Conservation (phyloP, 2,113 vertebrate genomes). For the Spea bombifrons region DNA sequence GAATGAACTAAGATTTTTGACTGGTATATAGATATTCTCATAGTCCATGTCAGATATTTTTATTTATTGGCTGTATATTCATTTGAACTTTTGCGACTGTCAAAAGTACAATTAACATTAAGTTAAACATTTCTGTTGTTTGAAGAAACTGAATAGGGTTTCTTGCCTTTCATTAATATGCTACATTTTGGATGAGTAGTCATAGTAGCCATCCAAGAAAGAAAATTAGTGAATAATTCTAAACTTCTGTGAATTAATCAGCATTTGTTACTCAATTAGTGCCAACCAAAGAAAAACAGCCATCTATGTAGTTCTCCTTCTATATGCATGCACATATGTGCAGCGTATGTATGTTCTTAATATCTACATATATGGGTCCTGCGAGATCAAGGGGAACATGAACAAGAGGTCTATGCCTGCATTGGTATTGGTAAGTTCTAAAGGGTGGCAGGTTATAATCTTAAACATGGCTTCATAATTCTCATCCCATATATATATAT, state of each 20-base stretch:
- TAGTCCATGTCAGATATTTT: neutral
- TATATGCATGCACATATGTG: too few species aligned
- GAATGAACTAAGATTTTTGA: slow-evolving; percentile 13
- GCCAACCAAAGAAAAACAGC: neutral
- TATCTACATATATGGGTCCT: too few species aligned
- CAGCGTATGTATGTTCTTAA: too few species aligned
- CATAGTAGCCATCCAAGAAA: neutral
- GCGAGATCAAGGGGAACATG: too few species aligned
- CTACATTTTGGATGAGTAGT: neutral
- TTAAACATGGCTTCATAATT: too few species aligned
- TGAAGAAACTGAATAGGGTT: neutral
- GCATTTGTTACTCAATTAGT: neutral
- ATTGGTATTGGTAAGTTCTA: too few species aligned
- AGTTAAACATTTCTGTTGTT: neutral
- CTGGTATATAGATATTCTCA: slow-evolving; percentile 6
- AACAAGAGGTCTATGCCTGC: neutral
- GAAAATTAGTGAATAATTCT: neutral
- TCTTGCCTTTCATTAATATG: neutral
- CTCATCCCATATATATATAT: neutral
- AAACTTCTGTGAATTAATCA: neutral
- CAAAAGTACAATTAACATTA: slow-evolving; percentile 1
- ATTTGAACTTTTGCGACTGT: neutral
- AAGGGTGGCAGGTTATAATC: too few species aligned
- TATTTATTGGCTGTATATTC: neutral
- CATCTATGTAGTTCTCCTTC: too few species aligned